Evolutionary conservation across 2,113 vertebrate species (phyloP).

Genomic region (Bucco capensis): DNA sequence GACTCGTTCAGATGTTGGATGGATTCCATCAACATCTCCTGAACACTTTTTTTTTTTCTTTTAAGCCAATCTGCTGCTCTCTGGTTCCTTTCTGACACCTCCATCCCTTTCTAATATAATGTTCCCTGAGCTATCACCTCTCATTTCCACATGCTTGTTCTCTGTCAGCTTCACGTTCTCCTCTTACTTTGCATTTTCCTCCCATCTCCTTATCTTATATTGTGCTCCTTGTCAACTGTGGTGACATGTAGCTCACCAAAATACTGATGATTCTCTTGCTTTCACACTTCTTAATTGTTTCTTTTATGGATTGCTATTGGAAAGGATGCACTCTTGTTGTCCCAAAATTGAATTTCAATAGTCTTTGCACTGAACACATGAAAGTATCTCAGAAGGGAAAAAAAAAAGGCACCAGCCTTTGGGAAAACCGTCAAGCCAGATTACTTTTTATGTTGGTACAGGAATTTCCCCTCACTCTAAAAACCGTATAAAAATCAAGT

Average conservation of each 20-base stretch:
- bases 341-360: background rate
- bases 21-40: conserved; percentile 67
- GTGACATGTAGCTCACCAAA: background rate
- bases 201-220: background rate
- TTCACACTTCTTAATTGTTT: background rate
- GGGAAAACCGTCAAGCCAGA: background rate
- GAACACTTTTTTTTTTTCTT: background rate
- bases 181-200: background rate
- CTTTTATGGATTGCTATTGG: background rate
- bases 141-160: background rate
- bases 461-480: background rate
- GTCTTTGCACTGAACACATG: background rate
- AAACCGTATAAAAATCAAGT: background rate
- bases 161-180: background rate
- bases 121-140: background rate
- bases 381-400: background rate
- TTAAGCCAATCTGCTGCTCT: conserved; percentile 49
- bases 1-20: conserved; percentile 63
- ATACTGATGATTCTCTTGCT: background rate
- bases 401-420: background rate
- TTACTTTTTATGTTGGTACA: background rate
- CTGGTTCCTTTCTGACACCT: conserved; percentile 47
- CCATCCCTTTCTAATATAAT: conserved; percentile 14
- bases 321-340: background rate
- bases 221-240: background rate